Conservation (phyloP, 2,113 vertebrate species). For the Motacilla alba region DNA sequence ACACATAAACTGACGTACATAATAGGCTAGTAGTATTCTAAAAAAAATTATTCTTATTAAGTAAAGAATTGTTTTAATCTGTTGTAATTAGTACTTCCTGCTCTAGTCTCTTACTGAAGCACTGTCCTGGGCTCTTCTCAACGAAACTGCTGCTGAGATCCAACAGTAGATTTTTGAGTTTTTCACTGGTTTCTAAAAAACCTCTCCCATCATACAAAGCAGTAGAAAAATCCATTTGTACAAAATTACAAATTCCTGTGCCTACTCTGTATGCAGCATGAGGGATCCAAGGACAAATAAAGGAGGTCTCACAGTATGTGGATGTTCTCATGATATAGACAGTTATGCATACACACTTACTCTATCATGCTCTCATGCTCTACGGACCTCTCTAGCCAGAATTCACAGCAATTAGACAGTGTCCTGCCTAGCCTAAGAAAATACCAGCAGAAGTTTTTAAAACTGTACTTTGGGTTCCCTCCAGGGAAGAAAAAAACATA, state of each 20-base stretch:
- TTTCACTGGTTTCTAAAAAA: background rate
- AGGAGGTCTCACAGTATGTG: background rate
- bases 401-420: background rate
- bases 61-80: background rate
- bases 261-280: background rate
- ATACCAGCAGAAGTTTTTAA: background rate
- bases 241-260: background rate
- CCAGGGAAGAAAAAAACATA: background rate
- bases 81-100: background rate
- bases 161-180: background rate
- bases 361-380: background rate
- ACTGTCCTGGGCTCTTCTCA: background rate
- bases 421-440: background rate
- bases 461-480: background rate
- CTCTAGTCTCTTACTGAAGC: background rate
- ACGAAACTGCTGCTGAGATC: background rate
- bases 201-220: background rate
- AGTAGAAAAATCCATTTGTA: background rate
- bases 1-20: background rate
- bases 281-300: background rate
- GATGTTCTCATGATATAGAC: background rate
- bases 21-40: background rate
- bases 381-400: background rate
- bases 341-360: accelerated
- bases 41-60: background rate